phyloP scores from a whole-genome alignment of 2,888 invertebrate genomes.

The Meganola albula region DNA sequence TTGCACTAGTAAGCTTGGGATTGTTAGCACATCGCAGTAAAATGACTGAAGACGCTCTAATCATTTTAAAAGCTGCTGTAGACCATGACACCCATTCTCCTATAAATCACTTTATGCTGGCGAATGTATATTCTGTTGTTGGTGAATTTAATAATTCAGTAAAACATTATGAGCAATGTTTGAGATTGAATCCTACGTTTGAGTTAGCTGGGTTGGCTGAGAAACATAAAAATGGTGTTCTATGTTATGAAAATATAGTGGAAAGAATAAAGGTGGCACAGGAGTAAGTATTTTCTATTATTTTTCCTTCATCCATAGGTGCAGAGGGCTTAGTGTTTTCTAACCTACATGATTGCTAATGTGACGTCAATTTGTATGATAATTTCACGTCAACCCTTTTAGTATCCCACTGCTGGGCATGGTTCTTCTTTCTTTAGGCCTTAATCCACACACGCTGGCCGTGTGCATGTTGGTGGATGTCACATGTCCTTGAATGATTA shows the following conservation, averaged over 20 bases:
- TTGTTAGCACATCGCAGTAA: slow-evolving; percentile 83
- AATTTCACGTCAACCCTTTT: too few relatives aligned
- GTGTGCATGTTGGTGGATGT: too few relatives aligned
- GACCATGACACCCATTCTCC: slow-evolving; percentile 81
- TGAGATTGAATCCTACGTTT: slow-evolving; percentile 80
- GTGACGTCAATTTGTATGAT: too few relatives aligned
- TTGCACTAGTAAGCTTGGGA: slow-evolving; percentile 85
- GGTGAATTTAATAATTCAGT: slow-evolving; percentile 85
- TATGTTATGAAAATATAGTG: slow-evolving; percentile 82
- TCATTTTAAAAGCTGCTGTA: slow-evolving; percentile 83
- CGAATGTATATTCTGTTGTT: slow-evolving; percentile 83
- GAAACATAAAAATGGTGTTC: slow-evolving; percentile 80
- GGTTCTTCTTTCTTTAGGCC: too few relatives aligned
- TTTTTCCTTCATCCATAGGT: too few relatives aligned
- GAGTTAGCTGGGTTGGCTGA: slow-evolving; percentile 80
- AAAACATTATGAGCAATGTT: slow-evolving; percentile 75
- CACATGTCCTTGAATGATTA: too few relatives aligned
- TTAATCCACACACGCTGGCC: too few relatives aligned
- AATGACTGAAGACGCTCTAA: slow-evolving; percentile 83
- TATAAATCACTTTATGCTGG: slow-evolving; percentile 82
- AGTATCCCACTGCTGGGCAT: too few relatives aligned
- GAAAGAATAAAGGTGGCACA: slow-evolving; percentile 80
- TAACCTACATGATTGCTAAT: too few relatives aligned
- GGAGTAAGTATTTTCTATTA: slow-evolving; percentile 77
- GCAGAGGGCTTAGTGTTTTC: too few relatives aligned